Base-by-base conservation (phyloP, 2,797 vertebrate genomes). In the Eulemur mongoz region DNA sequence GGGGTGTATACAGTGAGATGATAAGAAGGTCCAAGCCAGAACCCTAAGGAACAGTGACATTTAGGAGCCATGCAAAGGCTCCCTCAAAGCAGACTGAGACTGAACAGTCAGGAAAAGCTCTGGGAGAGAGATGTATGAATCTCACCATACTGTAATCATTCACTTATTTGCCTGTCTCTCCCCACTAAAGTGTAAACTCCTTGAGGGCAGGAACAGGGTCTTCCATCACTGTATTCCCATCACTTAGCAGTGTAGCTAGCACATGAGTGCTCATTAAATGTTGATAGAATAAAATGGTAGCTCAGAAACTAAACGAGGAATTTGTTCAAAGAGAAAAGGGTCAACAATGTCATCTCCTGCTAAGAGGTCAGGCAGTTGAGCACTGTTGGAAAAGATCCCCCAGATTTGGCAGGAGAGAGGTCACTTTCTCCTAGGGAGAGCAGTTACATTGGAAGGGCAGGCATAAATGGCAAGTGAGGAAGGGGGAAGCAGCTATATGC, bases 251-350 rank as follows among this genome's bases (percentile, higher is more conserved):
- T 63, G 38, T 65, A 50, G 57, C 35, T 86, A 65, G 90, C 50
- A 73, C 20, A 50, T 8, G 15, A 35, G 38, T 75, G 35, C 63
- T 92, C 10, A 23, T 57, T 92, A 72, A 57, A 76, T 75, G 59
- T 57, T 93, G 48, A 80, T 0, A 95, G 82, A 88, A 81, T 87
- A 96, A 89, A 96, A 88, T 35, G 8, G 32, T 69, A 13, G 73
- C 79, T 97, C 82, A 91, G 67, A 96, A 97, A 69, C 48, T 85
- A 67, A 57, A 94, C 43, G 43, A 82, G 63, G 73, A 92, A 45
- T 45, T 45, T 45, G 43, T 40, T 96, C 67, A 89, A 91, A 93
- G 52, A 81, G 50, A 89, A 95, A 85, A 89, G 52, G 59, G 40
- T 92, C 69, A 93, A 54, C 50, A 48, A 92, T 69, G 67, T 91